Base-by-base conservation (phyloP, 2,113 vertebrate species). In the Esox niger region DNA sequence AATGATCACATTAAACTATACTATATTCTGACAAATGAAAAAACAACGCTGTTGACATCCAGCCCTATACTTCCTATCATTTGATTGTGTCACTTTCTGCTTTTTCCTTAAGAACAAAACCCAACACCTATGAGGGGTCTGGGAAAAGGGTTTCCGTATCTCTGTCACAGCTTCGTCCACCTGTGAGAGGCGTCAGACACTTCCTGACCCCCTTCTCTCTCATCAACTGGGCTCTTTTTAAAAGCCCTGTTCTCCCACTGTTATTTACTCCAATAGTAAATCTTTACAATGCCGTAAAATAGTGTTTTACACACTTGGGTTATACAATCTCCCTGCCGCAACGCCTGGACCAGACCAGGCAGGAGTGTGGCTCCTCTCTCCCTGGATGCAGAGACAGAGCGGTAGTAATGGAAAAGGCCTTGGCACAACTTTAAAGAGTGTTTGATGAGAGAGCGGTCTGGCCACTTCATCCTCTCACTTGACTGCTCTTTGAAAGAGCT, bases 181-280 rank as follows among this genome's bases (percentile, higher is more conserved):
- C 77, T 79, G 73, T 32, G 60, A 71, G 81, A 74, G 75, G 76
- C 64, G 55, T 83, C 59, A 82, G 72, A 86, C 82, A 52, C 73
- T 31, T 76, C 64, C 79, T 79, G 77, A 85, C 81, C 82, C 86
- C 78, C 68, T 72, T 72, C 79, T 81, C 83, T 86, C 87, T 85
- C 82, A 79, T 91, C 87, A 89, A 91, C 90, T 89, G 83, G 78
- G 69, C 81, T 81, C 83, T 76, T 86, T 90, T 90, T 91, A 84
- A 89, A 89, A 88, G 85, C 82, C 85, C 87, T 89, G 87, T 88
- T 91, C 86, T 78, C 80, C 81, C 83, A 75, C 82, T 60, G 72
- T 90, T 91, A 91, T 91, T 91, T 91, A 91, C 88, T 88, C 84
- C 86, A 87, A 86, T 87, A 82, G 88, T 91, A 91, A 91, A 91